A percentile compares a stretch with the other conserved stretches of the same genome.
phyloP scores from a whole-genome alignment of 2,888 invertebrate genomes.

The Pseudolycoriella hygida region DNA sequence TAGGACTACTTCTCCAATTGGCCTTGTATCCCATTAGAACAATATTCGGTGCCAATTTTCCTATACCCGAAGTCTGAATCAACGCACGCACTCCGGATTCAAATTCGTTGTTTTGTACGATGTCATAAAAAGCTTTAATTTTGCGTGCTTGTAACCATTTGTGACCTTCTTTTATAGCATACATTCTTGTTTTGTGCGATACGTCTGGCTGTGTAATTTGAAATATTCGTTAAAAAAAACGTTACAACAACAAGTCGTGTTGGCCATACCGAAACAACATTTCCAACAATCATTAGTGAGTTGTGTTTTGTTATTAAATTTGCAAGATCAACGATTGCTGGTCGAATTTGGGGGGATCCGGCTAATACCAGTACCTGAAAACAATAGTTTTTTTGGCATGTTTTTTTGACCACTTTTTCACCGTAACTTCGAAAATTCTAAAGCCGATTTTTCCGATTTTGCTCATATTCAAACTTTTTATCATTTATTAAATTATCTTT shows the following conservation, averaged over 20 bases:
- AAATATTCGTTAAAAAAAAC: not conserved
- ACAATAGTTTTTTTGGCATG: too few species aligned
- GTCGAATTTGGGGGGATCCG: conserved; percentile 68
- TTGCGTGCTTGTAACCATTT: conserved; percentile 68
- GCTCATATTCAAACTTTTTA: too few species aligned
- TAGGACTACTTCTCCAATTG: conserved; percentile 65
- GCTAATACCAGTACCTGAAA: conserved; percentile 47
- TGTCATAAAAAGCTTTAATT: conserved; percentile 74
- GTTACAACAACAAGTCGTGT: conserved; percentile 5
- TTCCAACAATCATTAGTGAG: conserved; percentile 78
- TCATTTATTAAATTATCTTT: too few species aligned
- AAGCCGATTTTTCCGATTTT: too few species aligned
- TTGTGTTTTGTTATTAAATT: conserved; percentile 81
- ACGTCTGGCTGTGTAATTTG: conserved; percentile 34
- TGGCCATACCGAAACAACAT: conserved; percentile 53
- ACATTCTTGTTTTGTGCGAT: conserved; percentile 43
- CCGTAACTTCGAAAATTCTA: too few species aligned
- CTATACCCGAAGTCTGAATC: conserved; percentile 77
- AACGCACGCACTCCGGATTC: conserved; percentile 68
- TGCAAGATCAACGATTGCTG: conserved; percentile 81
- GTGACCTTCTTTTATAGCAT: conserved; percentile 45
- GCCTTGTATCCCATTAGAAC: conserved; percentile 88
- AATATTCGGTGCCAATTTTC: conserved; percentile 84
- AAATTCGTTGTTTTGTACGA: conserved; percentile 54
- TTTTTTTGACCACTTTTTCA: too few species aligned